phyloP scores from a whole-genome alignment of 2,113 vertebrate genomes.

The Lycocorax pyrrhopterus region DNA sequence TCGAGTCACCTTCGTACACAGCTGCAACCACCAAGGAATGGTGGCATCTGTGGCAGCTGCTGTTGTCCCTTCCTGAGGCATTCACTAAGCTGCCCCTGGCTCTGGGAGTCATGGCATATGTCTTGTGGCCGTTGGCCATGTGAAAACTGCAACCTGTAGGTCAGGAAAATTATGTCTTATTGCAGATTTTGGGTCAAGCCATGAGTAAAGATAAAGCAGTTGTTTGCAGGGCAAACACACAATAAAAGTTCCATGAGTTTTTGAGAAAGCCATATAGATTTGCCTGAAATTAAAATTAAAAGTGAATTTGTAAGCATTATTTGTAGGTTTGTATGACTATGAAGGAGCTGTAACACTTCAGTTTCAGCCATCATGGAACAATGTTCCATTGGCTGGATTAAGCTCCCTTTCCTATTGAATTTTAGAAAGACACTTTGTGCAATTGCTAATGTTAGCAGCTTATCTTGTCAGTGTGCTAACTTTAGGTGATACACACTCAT shows the following conservation, averaged over 20 bases:
- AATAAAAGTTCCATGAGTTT: neutral
- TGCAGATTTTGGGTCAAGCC: neutral
- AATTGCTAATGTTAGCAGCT: neutral
- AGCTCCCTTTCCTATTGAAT: neutral
- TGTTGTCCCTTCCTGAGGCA: neutral
- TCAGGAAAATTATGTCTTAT: neutral
- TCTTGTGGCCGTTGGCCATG: neutral
- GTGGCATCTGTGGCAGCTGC: neutral
- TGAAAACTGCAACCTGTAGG: neutral
- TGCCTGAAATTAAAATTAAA: neutral
- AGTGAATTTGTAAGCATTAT: neutral
- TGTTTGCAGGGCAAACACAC: neutral
- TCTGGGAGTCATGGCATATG: neutral
- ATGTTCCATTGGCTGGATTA: neutral
- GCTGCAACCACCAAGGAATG: neutral
- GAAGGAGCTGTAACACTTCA: neutral
- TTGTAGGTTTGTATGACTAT: neutral
- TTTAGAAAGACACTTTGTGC: neutral
- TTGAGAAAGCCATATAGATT: neutral
- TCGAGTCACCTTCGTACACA: neutral
- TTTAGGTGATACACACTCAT: neutral
- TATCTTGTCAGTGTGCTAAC: neutral
- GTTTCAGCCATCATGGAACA: neutral
- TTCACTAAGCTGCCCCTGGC: neutral
- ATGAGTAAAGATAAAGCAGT: neutral